phyloP scores from a whole-genome alignment of 2,113 vertebrate genomes.

The Spea bombifrons region DNA sequence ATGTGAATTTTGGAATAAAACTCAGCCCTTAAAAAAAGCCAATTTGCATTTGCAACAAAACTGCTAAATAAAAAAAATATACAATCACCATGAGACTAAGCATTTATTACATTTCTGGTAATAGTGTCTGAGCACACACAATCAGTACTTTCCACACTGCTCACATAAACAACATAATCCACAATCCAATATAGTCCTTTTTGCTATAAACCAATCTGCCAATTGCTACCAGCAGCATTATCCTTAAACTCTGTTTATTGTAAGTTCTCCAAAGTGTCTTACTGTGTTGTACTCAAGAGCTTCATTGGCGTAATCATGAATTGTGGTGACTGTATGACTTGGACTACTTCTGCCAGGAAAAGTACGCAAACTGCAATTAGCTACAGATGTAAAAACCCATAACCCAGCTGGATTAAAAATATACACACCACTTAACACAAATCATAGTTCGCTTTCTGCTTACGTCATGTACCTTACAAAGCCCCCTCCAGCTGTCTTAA shows the following conservation, averaged over 20 bases:
- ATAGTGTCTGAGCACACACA: neutral
- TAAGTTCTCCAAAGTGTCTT: conserved; percentile 1
- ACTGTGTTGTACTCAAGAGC: neutral
- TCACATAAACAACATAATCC: neutral
- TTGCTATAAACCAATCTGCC: neutral
- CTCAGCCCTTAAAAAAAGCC: no score
- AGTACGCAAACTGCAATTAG: neutral
- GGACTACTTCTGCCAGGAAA: neutral
- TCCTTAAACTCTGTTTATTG: neutral
- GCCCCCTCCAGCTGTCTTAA: no score
- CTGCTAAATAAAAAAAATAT: no score
- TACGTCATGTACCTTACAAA: no score
- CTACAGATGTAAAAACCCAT: neutral
- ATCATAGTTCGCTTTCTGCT: no score
- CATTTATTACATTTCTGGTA: no score
- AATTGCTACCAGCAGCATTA: neutral
- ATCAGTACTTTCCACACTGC: neutral
- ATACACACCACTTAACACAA: neutral
- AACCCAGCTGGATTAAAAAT: neutral
- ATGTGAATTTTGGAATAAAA: no score
- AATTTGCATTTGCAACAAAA: no score
- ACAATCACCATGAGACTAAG: no score
- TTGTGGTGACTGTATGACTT: neutral
- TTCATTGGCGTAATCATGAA: neutral
- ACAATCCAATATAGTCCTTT: neutral